A percentile compares a stretch with the other conserved stretches of the same genome.
phyloP scores from a whole-genome alignment of 1,140 invertebrate species.

The Arion vulgaris region DNA sequence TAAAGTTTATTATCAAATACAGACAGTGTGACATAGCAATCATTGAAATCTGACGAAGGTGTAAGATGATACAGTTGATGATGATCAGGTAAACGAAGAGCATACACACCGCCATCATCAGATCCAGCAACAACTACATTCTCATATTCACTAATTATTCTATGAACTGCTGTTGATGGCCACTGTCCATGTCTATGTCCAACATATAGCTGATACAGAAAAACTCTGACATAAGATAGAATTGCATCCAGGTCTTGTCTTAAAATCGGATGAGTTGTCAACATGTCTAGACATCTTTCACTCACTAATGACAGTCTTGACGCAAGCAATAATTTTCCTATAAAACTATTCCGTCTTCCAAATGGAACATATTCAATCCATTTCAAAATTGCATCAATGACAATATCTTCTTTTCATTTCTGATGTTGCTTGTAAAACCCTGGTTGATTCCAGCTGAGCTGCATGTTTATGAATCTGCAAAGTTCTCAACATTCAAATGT shows the following conservation, averaged over 20 bases:
- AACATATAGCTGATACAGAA: not conserved
- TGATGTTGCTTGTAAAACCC: not conserved
- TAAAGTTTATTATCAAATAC: not conserved
- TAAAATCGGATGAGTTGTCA: not conserved
- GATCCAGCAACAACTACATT: conserved; percentile 4
- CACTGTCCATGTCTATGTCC: not conserved
- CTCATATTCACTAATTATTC: not conserved
- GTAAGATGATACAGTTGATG: not conserved
- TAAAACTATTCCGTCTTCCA: not conserved
- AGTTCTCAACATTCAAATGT: not conserved
- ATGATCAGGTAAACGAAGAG: not conserved
- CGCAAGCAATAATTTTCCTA: not conserved
- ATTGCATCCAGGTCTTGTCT: not conserved
- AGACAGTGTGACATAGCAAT: not conserved
- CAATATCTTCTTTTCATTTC: conserved; percentile 7
- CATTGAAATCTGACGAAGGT: not conserved
- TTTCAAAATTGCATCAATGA: conserved; percentile 10
- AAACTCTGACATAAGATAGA: not conserved
- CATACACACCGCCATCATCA: not conserved
- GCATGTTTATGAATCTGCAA: not conserved
- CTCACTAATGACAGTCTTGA: not conserved
- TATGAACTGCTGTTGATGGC: not conserved
- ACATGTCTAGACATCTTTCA: not conserved
- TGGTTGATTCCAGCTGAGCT: not conserved
- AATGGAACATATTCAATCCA: not conserved